Evolutionary conservation across 2,888 invertebrate species (phyloP).

Genomic region (Antheraea yamamai): DNA sequence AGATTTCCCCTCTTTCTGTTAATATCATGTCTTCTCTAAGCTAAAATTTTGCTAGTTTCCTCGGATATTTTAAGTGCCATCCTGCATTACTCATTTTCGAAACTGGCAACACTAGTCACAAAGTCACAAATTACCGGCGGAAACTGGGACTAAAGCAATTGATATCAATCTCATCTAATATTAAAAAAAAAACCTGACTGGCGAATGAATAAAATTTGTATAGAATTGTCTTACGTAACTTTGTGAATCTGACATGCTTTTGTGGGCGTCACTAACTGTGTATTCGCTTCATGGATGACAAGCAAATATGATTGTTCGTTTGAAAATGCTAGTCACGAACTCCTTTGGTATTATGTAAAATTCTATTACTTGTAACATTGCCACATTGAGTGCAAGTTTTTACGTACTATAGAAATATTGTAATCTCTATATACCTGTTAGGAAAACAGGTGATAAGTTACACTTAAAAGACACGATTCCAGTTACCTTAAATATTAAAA

Average conservation of each 20-base stretch:
- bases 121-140: not conserved
- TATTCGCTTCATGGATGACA: not conserved
- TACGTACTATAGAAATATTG: no score
- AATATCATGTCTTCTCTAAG: not conserved
- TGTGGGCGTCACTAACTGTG: not conserved
- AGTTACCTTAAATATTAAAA: no score
- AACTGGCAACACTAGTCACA: not conserved
- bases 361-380: no score
- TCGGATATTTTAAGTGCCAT: not conserved
- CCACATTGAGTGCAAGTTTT: no score
- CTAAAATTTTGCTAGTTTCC: not conserved
- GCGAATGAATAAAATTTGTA: not conserved
- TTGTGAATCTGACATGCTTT: not conserved
- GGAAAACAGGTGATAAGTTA: no score
- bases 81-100: not conserved
- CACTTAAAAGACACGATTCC: no score
- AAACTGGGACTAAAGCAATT: not conserved
- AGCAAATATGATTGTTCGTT: not conserved
- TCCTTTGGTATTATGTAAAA: no score
- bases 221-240: not conserved
- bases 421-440: no score
- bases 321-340: not conserved
- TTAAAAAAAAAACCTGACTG: not conserved
- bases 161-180: not conserved
- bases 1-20: not conserved